Percentiles rank a stretch among this genome's conserved stretches.
These are phyloP conservation scores for Mesochorus sp. DNA, from an alignment of 2,888 invertebrate genomes.

Conservation along the genomic window DNA sequence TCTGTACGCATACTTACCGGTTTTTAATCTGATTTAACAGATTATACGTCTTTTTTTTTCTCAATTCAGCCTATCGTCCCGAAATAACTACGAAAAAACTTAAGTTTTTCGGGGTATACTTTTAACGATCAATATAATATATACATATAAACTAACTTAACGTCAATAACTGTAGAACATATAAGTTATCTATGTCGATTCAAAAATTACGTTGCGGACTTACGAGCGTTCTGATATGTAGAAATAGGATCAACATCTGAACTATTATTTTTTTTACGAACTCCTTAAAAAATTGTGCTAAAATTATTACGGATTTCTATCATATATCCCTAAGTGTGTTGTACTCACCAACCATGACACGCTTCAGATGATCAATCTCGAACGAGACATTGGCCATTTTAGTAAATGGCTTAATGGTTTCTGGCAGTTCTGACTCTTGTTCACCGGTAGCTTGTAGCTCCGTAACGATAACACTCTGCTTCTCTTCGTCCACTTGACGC, in stretches of 20 bases:
- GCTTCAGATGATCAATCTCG: slow-evolving; percentile 77
- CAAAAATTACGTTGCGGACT: too few species aligned
- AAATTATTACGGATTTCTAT: slow-evolving; percentile 19
- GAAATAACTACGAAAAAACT: slow-evolving; percentile 24
- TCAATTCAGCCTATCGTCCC: slow-evolving; percentile 24
- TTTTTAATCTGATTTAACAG: slow-evolving; percentile 10
- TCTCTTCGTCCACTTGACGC: slow-evolving; percentile 74
- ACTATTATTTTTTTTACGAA: too few species aligned
- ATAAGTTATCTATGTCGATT: too few species aligned
- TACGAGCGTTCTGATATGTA: too few species aligned
- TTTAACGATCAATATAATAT: not conserved
- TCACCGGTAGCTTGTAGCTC: slow-evolving; percentile 83
- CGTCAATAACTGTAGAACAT: too few species aligned
- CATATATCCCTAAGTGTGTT: slow-evolving; percentile 48
- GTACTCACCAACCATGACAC: slow-evolving; percentile 76
- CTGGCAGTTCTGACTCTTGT: slow-evolving; percentile 81
- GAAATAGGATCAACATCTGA: too few species aligned
- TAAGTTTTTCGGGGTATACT: not conserved
- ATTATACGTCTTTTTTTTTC: slow-evolving; percentile 7
- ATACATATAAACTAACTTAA: not conserved
- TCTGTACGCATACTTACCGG: slow-evolving; percentile 48
- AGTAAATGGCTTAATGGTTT: slow-evolving; percentile 80
- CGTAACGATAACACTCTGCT: slow-evolving; percentile 83
- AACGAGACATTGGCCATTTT: slow-evolving; percentile 81
- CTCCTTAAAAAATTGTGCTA: too few species aligned